A percentile compares a stretch with the other conserved stretches of the same genome.
These are phyloP conservation scores for Craniophora ligustri DNA, from an alignment of 2,888 invertebrate genomes.

Conservation along the genomic window DNA sequence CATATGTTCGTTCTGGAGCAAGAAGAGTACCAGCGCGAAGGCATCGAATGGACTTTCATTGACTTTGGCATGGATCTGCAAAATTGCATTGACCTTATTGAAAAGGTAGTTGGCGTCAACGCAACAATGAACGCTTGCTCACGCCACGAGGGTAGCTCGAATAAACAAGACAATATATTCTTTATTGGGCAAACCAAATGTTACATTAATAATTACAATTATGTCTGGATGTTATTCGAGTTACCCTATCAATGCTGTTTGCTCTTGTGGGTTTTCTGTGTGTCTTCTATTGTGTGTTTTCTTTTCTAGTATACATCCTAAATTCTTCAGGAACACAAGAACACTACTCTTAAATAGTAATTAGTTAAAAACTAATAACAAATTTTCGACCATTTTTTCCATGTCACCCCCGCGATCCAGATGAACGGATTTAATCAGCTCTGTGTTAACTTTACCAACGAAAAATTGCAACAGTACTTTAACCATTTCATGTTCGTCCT, in stretches of 20 bases:
- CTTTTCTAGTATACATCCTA: constrained; percentile 61
- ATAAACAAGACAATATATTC: constrained; percentile 48
- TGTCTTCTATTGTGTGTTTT: constrained; percentile 71
- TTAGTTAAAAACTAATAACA: constrained; percentile 51
- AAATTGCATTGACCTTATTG: constrained; percentile 98
- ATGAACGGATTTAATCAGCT: constrained; percentile 98
- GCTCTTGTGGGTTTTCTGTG: constrained; percentile 72
- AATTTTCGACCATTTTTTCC: constrained; percentile 71
- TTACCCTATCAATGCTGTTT: constrained; percentile 77
- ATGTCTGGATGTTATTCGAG: constrained; percentile 66
- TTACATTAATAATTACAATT: not conserved
- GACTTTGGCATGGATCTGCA: constrained; percentile 99
- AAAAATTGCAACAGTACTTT: constrained; percentile 98
- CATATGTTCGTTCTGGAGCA: constrained; percentile 99
- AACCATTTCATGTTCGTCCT: constrained; percentile 98
- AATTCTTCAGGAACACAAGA: constrained; percentile 56
- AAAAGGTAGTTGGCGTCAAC: constrained; percentile 93
- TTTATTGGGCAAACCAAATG: not conserved
- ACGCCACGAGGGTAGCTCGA: constrained; percentile 78
- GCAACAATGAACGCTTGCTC: constrained; percentile 86
- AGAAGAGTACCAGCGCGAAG: constrained; percentile 98
- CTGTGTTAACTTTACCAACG: constrained; percentile 98
- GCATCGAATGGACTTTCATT: constrained; percentile 98
- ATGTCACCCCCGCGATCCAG: constrained; percentile 86
- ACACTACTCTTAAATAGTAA: constrained; percentile 42